phyloP scores from a whole-genome alignment of 2,113 vertebrate genomes.

The Micronycteris hirsuta region DNA sequence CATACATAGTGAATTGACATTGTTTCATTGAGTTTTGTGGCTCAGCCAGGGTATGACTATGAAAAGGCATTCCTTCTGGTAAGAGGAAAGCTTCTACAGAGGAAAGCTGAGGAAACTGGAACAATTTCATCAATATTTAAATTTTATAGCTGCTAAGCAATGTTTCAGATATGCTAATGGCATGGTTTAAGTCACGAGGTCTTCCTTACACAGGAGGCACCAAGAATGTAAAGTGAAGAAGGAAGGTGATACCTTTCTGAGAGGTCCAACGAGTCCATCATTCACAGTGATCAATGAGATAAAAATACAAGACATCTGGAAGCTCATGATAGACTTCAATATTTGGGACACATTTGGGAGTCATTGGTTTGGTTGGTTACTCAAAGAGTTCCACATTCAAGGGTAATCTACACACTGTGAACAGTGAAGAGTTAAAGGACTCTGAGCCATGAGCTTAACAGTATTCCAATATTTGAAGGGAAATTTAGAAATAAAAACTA shows the following conservation, averaged over 20 bases:
- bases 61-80: not conserved
- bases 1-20: not conserved
- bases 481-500: not conserved
- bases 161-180: not conserved
- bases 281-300: not conserved
- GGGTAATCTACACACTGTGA: not conserved
- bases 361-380: not conserved
- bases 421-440: not conserved
- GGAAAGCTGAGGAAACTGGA: not conserved
- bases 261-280: not conserved
- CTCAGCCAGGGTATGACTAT: not conserved
- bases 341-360: not conserved
- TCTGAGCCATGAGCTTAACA: not conserved
- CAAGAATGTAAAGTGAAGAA: not conserved
- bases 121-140: not conserved
- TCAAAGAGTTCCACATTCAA: not conserved
- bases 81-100: not conserved
- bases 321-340: not conserved
- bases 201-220: not conserved
- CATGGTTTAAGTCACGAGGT: not conserved
- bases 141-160: not conserved
- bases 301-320: not conserved
- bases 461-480: not conserved
- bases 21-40: not conserved
- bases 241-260: not conserved